These are phyloP conservation scores for Turnix velox DNA, from an alignment of 2,113 vertebrate genomes.

Conservation along the genomic window DNA sequence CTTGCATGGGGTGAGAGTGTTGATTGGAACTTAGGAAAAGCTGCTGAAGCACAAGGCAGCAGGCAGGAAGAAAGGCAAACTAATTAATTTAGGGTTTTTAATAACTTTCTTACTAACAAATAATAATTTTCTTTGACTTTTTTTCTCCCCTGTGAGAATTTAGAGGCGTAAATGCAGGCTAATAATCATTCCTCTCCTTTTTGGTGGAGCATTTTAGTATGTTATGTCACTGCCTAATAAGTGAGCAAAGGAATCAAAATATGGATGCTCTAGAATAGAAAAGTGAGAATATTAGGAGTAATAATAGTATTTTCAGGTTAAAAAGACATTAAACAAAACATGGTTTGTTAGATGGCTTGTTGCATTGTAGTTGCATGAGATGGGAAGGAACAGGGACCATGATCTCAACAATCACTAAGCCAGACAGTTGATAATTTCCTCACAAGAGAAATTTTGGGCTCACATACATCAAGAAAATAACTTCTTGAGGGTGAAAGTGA, in stretches of 20 bases:
- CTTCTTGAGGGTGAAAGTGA: too few species aligned
- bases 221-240: neutral
- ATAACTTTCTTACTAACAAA: conserved; percentile 3
- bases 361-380: neutral
- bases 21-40: neutral
- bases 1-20: neutral
- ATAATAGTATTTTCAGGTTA: neutral
- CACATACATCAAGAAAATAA: neutral
- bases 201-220: neutral
- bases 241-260: neutral
- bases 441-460: neutral
- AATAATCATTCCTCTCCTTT: neutral
- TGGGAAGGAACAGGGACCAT: neutral
- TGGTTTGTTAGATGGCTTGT: neutral
- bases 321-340: neutral
- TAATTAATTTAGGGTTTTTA: neutral
- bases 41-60: neutral
- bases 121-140: neutral
- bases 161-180: neutral
- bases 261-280: neutral
- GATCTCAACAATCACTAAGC: neutral
- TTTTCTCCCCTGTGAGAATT: neutral
- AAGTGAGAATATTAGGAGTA: neutral
- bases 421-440: neutral
- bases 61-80: neutral